These are phyloP conservation scores for Rafetus swinhoei DNA, from an alignment of 2,113 vertebrate species.

Conservation along the genomic window DNA sequence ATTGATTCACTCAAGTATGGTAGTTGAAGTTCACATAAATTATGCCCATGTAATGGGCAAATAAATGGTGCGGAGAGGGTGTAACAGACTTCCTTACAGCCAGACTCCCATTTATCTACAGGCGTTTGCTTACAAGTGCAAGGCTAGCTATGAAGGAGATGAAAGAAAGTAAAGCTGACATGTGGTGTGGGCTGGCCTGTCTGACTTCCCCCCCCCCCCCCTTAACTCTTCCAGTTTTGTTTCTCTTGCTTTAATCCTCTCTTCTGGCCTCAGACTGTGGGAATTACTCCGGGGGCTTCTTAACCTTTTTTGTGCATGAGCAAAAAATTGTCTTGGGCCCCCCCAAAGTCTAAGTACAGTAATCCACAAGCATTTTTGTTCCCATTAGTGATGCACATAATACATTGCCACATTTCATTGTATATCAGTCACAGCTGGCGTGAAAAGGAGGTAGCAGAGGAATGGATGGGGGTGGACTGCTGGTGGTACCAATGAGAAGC, in stretches of 20 bases:
- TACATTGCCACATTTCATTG: background rate
- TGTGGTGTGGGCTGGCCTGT: background rate
- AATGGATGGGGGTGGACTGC: background rate
- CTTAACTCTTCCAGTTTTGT: background rate
- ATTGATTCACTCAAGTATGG: background rate
- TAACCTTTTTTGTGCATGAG: background rate
- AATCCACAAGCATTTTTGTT: background rate
- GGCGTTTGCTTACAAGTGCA: background rate
- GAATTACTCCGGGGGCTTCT: background rate
- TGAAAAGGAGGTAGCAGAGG: background rate
- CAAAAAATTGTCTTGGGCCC: background rate
- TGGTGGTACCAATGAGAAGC: background rate
- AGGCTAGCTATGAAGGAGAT: rapidly evolving
- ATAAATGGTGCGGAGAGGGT: background rate
- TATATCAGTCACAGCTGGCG: background rate
- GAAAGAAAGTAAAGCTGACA: background rate
- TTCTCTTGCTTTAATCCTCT: background rate
- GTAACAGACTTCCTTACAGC: background rate
- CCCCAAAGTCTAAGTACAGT: background rate
- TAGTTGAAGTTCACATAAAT: background rate
- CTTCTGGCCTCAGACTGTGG: background rate
- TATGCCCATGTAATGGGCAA: background rate
- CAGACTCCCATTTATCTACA: background rate
- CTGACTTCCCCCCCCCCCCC: background rate
- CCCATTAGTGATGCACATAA: background rate